phyloP scores from a whole-genome alignment of 2,113 vertebrate genomes.

The Gymnocephalus cernua region DNA sequence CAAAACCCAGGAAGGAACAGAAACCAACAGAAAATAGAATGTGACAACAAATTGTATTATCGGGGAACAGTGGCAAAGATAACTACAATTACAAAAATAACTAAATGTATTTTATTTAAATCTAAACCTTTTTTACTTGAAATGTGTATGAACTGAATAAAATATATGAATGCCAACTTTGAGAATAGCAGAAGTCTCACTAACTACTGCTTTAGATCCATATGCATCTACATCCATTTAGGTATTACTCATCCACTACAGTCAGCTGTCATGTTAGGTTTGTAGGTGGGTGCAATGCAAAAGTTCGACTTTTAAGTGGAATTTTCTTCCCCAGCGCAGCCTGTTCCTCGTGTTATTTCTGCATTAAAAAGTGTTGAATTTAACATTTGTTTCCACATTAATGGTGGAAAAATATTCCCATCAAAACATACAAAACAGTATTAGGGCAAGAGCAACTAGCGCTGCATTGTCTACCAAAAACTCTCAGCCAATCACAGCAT shows the following conservation, averaged over 20 bases:
- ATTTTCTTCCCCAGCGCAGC: not conserved
- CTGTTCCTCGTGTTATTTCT: conserved; percentile 33
- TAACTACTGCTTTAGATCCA: conserved; percentile 25
- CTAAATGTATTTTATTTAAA: not conserved
- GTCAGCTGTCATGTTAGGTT: conserved; percentile 42
- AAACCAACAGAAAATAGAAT: conserved; percentile 20
- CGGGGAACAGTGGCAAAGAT: not conserved
- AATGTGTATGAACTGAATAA: not conserved
- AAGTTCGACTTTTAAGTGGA: conserved; percentile 42
- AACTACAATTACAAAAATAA: not conserved
- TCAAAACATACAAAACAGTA: conserved; percentile 14
- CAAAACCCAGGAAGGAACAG: conserved; percentile 44
- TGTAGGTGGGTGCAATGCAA: conserved; percentile 50
- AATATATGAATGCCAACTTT: conserved; percentile 30
- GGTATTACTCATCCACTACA: conserved; percentile 47
- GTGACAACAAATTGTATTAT: conserved; percentile 21
- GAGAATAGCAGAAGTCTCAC: conserved; percentile 45
- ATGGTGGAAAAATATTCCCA: not conserved
- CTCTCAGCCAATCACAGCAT: conserved; percentile 39
- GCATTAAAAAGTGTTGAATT: conserved; percentile 18
- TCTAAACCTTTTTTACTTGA: not conserved
- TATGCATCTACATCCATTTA: conserved; percentile 11
- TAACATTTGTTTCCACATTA: not conserved
- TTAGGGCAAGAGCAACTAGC: conserved; percentile 14
- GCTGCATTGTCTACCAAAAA: conserved; percentile 15